A percentile compares a stretch with the other conserved stretches of the same genome.
Conservation (phyloP, 1,140 invertebrate genomes). For the Coelopa frigida region DNA sequence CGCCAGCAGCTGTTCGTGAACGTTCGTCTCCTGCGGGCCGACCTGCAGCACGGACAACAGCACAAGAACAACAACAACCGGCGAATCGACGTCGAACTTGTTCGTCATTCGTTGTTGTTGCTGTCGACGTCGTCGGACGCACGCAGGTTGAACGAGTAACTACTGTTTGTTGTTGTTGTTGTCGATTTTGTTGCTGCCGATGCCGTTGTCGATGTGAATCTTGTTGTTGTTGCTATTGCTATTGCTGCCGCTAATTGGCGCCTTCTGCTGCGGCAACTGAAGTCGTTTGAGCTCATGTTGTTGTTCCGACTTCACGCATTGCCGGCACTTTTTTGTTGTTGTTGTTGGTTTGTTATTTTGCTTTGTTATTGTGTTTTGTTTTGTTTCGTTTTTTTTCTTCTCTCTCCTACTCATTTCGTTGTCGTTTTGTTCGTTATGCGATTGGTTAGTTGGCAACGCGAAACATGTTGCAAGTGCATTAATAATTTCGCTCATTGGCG, state of each 20-base stretch:
- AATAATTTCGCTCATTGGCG: no score
- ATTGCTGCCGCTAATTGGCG: neutral
- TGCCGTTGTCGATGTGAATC: neutral
- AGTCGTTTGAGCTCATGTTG: neutral
- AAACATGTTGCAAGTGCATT: no score
- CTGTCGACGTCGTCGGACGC: neutral
- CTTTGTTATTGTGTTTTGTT: neutral
- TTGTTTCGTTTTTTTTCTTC: neutral
- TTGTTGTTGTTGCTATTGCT: neutral
- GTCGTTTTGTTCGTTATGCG: slow-evolving; percentile 2
- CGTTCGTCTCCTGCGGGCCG: no score
- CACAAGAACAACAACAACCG: slow-evolving; percentile 26
- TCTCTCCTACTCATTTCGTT: neutral
- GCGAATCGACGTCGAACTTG: slow-evolving; percentile 20
- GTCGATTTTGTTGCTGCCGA: neutral
- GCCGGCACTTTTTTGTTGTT: slow-evolving; percentile 4
- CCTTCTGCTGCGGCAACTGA: slow-evolving; percentile 1
- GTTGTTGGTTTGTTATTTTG: neutral
- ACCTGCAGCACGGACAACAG: slow-evolving; percentile 1
- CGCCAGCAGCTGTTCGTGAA: neutral
- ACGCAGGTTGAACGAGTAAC: neutral
- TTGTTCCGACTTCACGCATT: slow-evolving; percentile 3
- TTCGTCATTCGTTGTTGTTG: no score
- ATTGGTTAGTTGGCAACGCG: neutral
- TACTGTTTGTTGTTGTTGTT: slow-evolving; percentile 3